Conservation (phyloP, 2,797 vertebrate genomes). For the Argentina silus region DNA sequence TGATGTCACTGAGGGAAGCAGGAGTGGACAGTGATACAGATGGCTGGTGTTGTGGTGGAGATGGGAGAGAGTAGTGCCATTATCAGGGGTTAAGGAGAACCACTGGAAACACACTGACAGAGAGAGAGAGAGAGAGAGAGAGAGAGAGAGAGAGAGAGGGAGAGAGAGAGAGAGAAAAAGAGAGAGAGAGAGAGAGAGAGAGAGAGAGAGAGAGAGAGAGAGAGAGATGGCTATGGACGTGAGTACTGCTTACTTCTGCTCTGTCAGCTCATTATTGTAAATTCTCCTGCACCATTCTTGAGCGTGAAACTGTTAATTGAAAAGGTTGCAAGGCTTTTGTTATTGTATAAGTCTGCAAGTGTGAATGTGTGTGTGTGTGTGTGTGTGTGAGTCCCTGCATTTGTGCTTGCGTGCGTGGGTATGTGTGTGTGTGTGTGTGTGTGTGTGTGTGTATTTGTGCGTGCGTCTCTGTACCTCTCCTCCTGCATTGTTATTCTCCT, state of each 20-base stretch:
- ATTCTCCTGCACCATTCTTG: slow-evolving; percentile 36
- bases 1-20: not conserved
- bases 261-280: slow-evolving; percentile 21
- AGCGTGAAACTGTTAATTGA: slow-evolving; percentile 54
- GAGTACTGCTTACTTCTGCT: slow-evolving; percentile 32
- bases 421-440: too few relatives aligned
- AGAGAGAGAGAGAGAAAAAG: slow-evolving; percentile 33
- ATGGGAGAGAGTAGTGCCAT: not conserved
- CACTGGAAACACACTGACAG: not conserved
- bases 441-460: not conserved
- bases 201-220: slow-evolving; percentile 34
- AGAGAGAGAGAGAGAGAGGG: slow-evolving; percentile 19
- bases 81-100: not conserved
- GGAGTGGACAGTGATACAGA: not conserved
- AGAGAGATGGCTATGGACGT: not conserved
- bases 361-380: not conserved
- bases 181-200: slow-evolving; percentile 30
- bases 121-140: slow-evolving; percentile 24
- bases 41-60: not conserved
- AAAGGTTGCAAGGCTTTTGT: too few relatives aligned
- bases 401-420: not conserved
- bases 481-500: not conserved
- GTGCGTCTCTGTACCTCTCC: not conserved
- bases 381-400: slow-evolving; percentile 4
- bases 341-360: too few relatives aligned